These are phyloP conservation scores for Sinocyclocheilus rhinocerous DNA, from an alignment of 2,113 vertebrate species.

Conservation along the genomic window DNA sequence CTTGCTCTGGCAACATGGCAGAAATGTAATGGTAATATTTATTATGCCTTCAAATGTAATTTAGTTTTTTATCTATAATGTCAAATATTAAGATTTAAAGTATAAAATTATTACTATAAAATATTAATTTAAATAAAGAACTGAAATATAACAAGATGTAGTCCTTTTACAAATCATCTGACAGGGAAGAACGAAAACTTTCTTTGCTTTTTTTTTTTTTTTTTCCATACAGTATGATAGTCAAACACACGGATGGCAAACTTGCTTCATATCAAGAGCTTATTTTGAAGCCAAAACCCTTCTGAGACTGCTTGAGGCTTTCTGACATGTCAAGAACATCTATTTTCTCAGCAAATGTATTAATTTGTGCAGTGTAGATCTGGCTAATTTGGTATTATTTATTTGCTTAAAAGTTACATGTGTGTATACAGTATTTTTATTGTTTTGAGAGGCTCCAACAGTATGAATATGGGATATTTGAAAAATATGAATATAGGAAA, in stretches of 20 bases:
- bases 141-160: neutral
- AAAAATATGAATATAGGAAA: no score
- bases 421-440: neutral
- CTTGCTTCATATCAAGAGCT: neutral
- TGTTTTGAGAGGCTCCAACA: neutral
- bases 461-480: conserved; percentile 28
- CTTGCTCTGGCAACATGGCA: neutral
- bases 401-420: neutral
- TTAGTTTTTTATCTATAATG: neutral
- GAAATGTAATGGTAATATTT: neutral
- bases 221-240: neutral
- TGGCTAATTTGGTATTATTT: neutral
- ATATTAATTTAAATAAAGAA: neutral
- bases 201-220: neutral
- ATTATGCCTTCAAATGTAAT: neutral
- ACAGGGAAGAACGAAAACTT: neutral
- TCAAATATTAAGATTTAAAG: neutral
- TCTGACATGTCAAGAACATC: neutral
- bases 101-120: neutral
- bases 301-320: neutral
- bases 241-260: neutral
- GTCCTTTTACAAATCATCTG: neutral
- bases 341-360: neutral
- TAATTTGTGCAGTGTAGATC: neutral
- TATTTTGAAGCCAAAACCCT: neutral